Conservation (phyloP, 2,888 invertebrate species). For the Ophion obscuratus region DNA sequence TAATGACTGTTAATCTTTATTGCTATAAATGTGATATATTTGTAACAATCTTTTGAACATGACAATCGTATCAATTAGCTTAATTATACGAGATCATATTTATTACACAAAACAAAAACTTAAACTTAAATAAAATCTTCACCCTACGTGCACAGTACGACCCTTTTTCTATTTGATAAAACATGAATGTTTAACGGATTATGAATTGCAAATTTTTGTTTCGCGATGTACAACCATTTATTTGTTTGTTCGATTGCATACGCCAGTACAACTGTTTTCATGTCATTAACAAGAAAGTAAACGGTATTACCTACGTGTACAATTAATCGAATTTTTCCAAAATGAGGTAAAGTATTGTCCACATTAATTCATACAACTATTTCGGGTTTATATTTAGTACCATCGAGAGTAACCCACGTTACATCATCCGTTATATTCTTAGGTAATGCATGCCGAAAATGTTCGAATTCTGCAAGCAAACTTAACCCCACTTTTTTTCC, state of each 20-base stretch:
- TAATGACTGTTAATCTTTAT: slow-evolving; percentile 2
- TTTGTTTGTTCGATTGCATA: slow-evolving; percentile 20
- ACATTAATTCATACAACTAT: slow-evolving; percentile 15
- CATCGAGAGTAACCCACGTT: slow-evolving; percentile 27
- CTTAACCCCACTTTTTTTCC: slow-evolving; percentile 14
- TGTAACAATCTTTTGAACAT: slow-evolving; percentile 9
- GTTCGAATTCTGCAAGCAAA: slow-evolving; percentile 24
- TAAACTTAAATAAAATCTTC: slow-evolving; percentile 7
- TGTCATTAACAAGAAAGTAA: slow-evolving; percentile 21
- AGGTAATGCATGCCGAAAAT: slow-evolving; percentile 21
- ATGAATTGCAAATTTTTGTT: slow-evolving; percentile 22
- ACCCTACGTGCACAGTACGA: slow-evolving; percentile 21
- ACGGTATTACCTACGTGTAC: slow-evolving; percentile 14
- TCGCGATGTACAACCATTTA: slow-evolving; percentile 12
- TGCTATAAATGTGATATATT: slow-evolving; percentile 19
- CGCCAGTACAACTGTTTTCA: slow-evolving; percentile 21
- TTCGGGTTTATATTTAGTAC: slow-evolving; percentile 28
- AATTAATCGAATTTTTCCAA: slow-evolving; percentile 16
- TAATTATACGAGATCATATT: slow-evolving; percentile 14
- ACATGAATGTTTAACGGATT: slow-evolving; percentile 27
- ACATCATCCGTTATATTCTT: slow-evolving; percentile 22
- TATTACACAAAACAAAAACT: slow-evolving; percentile 17
- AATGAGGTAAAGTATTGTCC: slow-evolving; percentile 22
- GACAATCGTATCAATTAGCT: background rate
- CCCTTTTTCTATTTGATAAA: slow-evolving; percentile 19